Evolutionary conservation across 2,888 invertebrate species (phyloP).

Genomic region (Escarpia spicata): DNA sequence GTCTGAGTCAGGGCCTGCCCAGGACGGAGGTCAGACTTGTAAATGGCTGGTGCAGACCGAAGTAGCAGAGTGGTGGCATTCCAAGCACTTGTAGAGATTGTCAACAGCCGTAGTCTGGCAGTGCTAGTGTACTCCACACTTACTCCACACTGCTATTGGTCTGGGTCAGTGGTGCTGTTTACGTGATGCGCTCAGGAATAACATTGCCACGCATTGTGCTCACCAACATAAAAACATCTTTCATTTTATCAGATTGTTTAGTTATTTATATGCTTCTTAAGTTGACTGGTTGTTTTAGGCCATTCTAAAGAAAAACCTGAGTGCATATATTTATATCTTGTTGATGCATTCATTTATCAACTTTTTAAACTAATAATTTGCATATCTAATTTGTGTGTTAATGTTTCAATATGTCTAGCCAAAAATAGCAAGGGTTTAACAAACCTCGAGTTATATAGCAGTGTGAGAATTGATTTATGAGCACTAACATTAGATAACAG

Average conservation of each 20-base stretch:
- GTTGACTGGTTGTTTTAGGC: not conserved
- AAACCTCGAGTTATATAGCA: not conserved
- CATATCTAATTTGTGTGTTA: not conserved
- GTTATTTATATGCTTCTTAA: not conserved
- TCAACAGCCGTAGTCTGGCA: not conserved
- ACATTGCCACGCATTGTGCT: not conserved
- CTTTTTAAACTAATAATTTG: not conserved
- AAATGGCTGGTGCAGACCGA: not conserved
- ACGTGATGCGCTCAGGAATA: not conserved
- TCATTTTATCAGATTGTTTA: not conserved
- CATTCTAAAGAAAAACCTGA: no score
- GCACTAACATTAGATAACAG: not conserved
- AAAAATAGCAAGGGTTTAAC: not conserved
- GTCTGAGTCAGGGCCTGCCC: not conserved
- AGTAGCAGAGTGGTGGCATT: not conserved
- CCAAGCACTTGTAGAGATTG: slow-evolving; percentile 6
- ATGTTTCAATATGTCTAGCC: not conserved
- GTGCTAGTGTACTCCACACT: not conserved
- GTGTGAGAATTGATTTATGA: not conserved
- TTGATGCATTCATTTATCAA: not conserved
- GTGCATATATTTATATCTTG: not conserved
- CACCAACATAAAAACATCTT: not conserved
- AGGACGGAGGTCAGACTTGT: not conserved
- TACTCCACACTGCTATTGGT: not conserved
- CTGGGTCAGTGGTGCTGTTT: not conserved